Evolutionary conservation across 1,140 invertebrate genomes (phyloP), one percentile per base, ranked within the genome.

Genomic region (Plectrocnemia conspersa): DNA sequence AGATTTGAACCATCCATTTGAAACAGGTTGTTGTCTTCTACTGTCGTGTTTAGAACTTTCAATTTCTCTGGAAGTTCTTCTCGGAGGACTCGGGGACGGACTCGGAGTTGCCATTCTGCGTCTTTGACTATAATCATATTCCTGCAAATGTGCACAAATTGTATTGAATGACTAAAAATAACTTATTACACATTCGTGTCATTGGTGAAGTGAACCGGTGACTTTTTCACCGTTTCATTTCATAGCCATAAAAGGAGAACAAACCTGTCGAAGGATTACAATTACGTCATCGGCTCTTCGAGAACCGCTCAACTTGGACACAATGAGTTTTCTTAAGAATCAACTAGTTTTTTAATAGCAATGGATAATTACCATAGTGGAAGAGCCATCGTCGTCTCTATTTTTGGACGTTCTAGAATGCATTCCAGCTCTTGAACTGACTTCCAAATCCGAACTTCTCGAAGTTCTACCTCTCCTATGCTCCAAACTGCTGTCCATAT

Each of bases 31-130:
- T 72, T 68, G 61, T 50, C 61, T 68, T 41, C 66, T 52, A 68
- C 65, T 44, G 68, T 70, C 21, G 67, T 66, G 52, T 68, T 67
- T 16, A 29, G 21, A 9, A 4, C 23, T 44, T 47, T 44, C 33
- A 25, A 36, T 10, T 13, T 44, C 18, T 18, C 13, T 16, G 18
- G 16, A 11, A 22, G 23, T 10, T 36, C 42, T 27, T 38, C 44
- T 24, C 25, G 76, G 73, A 4, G 77, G 78, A 44, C 76, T 80
- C 2, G 84, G 84, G 63, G 83, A 84, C 58, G 83, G 82, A 67
- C 81, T 84, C 22, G 85, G 84, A 10, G 84, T 86, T 41, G 84
- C 84, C 54, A 86, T 69, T 45, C 85, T 77, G 57, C 84, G 77
- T 59, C 84, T 77, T 66, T 81, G 81, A 59, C 79, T 77, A 60